phyloP scores from a whole-genome alignment of 2,797 vertebrate genomes.

The Huso huso region DNA sequence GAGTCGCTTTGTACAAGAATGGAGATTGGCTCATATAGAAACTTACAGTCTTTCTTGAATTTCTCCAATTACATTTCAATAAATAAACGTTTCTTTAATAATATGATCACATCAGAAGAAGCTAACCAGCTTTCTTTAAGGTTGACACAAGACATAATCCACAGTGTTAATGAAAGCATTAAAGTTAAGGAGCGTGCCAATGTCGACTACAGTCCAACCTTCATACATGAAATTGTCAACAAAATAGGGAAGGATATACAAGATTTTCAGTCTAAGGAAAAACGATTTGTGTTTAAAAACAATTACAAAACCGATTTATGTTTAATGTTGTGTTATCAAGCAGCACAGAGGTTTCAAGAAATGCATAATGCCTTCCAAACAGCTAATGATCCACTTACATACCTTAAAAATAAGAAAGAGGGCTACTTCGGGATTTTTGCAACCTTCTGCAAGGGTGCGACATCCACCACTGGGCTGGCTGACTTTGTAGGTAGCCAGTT shows the following conservation, averaged over 20 bases:
- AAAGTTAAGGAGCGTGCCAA: background rate
- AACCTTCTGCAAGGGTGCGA: constrained; percentile 40
- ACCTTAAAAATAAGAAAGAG: constrained; percentile 34
- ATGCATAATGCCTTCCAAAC: constrained; percentile 20
- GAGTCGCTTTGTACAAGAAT: background rate
- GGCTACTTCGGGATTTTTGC: constrained; percentile 41
- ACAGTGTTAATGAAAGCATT: background rate
- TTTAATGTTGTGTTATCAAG: background rate
- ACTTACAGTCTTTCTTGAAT: too few species aligned
- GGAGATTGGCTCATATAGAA: too few species aligned
- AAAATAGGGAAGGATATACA: background rate
- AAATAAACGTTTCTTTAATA: background rate
- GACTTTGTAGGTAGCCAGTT: constrained; percentile 35
- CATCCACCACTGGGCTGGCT: constrained; percentile 29
- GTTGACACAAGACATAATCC: background rate
- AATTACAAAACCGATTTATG: background rate
- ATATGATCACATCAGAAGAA: background rate
- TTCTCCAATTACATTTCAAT: too few species aligned
- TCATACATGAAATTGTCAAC: background rate
- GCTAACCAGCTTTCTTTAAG: too few species aligned
- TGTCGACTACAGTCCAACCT: constrained; percentile 3
- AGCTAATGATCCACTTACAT: constrained; percentile 29
- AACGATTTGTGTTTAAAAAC: background rate
- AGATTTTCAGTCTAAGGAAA: background rate
- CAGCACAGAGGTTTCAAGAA: constrained; percentile 19